Evolutionary conservation across 2,113 vertebrate genomes (phyloP).

Genomic region (Alligator sinensis): DNA sequence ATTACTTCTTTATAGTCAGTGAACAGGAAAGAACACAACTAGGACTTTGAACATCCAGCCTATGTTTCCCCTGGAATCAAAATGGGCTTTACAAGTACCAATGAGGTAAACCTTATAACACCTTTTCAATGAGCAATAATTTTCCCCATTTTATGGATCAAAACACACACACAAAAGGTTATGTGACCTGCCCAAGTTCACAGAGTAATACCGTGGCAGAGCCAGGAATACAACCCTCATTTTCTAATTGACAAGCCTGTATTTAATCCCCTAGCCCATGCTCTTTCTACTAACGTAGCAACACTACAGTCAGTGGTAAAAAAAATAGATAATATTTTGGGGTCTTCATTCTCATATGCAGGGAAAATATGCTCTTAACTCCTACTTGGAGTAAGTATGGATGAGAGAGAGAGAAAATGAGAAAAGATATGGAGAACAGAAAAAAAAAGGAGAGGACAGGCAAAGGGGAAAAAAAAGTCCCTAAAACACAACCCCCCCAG

Average conservation of each 20-base stretch:
- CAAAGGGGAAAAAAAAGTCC: neutral
- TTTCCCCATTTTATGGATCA: neutral
- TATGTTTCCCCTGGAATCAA: neutral
- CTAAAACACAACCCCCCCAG: neutral
- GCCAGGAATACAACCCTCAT: neutral
- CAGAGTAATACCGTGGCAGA: neutral
- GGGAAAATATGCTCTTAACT: neutral
- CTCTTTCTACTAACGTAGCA: neutral
- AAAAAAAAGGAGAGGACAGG: accelerated
- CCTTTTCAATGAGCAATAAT: neutral
- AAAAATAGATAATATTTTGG: neutral
- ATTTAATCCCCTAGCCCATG: neutral
- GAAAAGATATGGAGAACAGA: neutral
- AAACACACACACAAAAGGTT: neutral
- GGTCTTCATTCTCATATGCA: neutral
- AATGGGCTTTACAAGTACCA: neutral
- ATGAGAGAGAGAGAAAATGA: neutral
- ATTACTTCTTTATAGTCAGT: neutral
- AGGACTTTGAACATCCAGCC: neutral
- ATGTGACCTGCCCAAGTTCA: neutral
- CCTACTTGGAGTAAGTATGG: neutral
- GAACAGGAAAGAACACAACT: neutral
- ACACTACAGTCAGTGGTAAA: neutral
- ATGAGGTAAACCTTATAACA: neutral
- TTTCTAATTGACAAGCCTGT: neutral